Conservation (phyloP, 2,113 vertebrate species). For the Drymodes brunneopygia region DNA sequence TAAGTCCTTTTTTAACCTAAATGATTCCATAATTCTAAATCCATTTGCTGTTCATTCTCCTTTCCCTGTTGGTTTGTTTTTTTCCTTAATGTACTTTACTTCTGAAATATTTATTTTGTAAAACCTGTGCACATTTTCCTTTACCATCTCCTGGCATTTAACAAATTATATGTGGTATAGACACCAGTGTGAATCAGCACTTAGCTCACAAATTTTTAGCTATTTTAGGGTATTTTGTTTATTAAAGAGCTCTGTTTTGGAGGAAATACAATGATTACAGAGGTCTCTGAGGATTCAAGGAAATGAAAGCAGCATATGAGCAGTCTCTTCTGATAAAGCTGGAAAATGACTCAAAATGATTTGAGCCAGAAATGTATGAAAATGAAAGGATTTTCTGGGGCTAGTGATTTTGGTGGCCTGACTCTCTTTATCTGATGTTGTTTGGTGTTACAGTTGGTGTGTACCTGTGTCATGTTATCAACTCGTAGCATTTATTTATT, state of each 20-base stretch:
- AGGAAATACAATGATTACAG: not conserved
- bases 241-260: not conserved
- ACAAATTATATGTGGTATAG: not conserved
- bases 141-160: not conserved
- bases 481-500: not conserved
- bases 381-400: not conserved
- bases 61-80: not conserved
- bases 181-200: not conserved
- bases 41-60: not conserved
- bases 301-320: not conserved
- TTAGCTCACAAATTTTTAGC: not conserved
- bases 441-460: not conserved
- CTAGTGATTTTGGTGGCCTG: not conserved
- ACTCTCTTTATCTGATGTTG: not conserved
- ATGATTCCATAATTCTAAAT: not conserved
- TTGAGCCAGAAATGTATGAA: not conserved
- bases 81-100: not conserved
- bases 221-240: not conserved
- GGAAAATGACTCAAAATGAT: not conserved
- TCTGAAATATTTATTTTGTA: not conserved
- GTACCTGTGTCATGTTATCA: not conserved
- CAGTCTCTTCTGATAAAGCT: not conserved
- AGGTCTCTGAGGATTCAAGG: not conserved
- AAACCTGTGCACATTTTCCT: not conserved
- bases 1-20: not conserved